Conservation (phyloP, 1,140 invertebrate species). For the Drosophila busckii region DNA sequence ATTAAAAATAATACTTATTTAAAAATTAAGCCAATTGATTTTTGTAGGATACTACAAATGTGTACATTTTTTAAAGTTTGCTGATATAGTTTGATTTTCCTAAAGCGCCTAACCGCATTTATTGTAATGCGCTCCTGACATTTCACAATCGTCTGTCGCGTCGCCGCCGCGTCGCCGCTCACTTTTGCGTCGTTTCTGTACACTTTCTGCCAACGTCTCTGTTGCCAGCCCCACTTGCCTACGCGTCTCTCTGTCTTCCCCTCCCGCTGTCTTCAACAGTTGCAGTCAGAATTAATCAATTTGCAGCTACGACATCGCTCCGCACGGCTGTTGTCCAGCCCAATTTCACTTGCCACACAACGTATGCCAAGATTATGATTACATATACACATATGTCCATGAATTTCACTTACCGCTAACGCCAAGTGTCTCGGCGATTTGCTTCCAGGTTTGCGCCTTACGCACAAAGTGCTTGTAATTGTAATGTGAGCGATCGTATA, state of each 20-base stretch:
- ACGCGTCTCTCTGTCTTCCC: neutral
- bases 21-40: neutral
- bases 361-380: constrained; percentile 36
- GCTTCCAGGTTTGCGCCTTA: constrained; percentile 76
- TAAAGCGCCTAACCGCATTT: neutral
- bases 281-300: constrained; percentile 35
- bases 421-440: constrained; percentile 76
- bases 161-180: constrained; percentile 62
- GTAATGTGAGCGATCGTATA: constrained; percentile 76
- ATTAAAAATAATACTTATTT: neutral
- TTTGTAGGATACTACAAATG: no score
- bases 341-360: constrained; percentile 35
- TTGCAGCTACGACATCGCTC: constrained; percentile 26
- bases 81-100: no score
- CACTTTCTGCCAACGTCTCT: constrained; percentile 50
- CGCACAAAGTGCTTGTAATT: constrained; percentile 77
- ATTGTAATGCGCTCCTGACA: constrained; percentile 37
- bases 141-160: constrained; percentile 56
- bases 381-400: constrained; percentile 35
- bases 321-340: constrained; percentile 15
- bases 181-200: constrained; percentile 70
- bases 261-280: neutral
- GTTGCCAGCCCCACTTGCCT: constrained; percentile 27
- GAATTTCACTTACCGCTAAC: constrained; percentile 72
- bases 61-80: no score